Evolutionary conservation across 2,113 vertebrate species (phyloP), one percentile per base, ranked within the genome.

Genomic region (Apistogramma diplotaenia): DNA sequence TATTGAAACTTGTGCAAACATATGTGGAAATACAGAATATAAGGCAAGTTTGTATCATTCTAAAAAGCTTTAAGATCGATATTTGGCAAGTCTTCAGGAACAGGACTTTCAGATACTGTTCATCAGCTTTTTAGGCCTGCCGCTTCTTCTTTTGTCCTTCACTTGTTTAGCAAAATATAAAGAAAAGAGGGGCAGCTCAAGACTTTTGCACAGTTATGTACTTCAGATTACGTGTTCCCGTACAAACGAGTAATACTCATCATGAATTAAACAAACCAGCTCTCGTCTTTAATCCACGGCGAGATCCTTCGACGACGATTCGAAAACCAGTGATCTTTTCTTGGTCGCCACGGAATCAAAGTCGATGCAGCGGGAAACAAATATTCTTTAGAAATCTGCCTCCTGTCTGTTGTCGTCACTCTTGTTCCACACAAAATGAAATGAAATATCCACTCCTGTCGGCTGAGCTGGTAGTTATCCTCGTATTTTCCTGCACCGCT

Each of bases 401-500:
- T 57, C 54, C 73, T 71, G 58, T 82, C 46, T 62, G 46, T 76
- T 74, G 57, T 76, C 33, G 7, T 56, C 67, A 70, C 76, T 87
- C 29, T 62, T 76, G 61, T 61, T 77, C 51, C n/a, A 7, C 60
- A 53, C 21, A 51, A 87, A 84, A 87, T 35, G 76, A 75, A 87
- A 87, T 58, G 57, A 75, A 85, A 85, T 33, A 83, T 81, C 51
- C 57, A 37, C 78, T 55, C 79, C 76, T 83, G 85, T 82, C 61
- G 61, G 73, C 75, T 74, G 78, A 84, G 83, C 79, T 61, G 55
- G 74, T 89, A 60, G 79, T 87, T 86, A 83, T 82, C 51, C 76
- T 83, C 70, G 37, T 60, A 81, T 85, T 86, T 89, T 76, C 67
- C 43, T 80, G 43, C 82, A 78, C 15, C 3, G 4, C 62, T 62